phyloP scores from a whole-genome alignment of 2,113 vertebrate species.

The Chionomys nivalis region DNA sequence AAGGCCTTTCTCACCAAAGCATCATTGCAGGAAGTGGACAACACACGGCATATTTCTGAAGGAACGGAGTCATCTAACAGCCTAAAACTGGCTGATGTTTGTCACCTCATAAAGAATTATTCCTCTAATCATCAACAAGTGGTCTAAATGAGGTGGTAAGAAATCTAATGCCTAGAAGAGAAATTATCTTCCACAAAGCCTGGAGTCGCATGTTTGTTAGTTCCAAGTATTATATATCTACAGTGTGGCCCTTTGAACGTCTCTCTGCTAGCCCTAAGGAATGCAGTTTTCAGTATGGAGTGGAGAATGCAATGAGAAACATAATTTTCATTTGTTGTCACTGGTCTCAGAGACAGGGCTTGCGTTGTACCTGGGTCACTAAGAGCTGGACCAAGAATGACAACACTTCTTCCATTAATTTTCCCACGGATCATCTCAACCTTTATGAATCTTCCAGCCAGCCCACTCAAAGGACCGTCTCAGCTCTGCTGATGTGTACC shows the following conservation, averaged over 20 bases:
- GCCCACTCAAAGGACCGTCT: not conserved
- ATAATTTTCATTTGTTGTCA: not conserved
- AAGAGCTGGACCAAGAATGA: not conserved
- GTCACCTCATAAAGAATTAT: not conserved
- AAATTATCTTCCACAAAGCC: not conserved
- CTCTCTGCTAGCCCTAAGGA: conserved; percentile 6
- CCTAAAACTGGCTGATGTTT: not conserved
- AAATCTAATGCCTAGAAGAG: not conserved
- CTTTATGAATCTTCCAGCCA: not conserved
- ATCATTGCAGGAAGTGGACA: conserved; percentile 3
- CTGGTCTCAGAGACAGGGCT: not conserved
- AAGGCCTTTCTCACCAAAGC: conserved; percentile 9
- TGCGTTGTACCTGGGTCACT: not conserved
- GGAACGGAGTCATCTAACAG: not conserved
- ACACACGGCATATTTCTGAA: not conserved
- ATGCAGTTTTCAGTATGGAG: not conserved
- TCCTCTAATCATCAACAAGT: not conserved
- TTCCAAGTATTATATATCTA: not conserved
- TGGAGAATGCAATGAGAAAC: not conserved
- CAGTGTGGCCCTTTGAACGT: not conserved
- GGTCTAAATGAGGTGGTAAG: not conserved
- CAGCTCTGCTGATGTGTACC: not conserved
- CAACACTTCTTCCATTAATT: not conserved
- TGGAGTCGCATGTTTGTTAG: not conserved
- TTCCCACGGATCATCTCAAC: not conserved